These are phyloP conservation scores for Perca flavescens DNA, from an alignment of 2,113 vertebrate genomes.

Conservation along the genomic window DNA sequence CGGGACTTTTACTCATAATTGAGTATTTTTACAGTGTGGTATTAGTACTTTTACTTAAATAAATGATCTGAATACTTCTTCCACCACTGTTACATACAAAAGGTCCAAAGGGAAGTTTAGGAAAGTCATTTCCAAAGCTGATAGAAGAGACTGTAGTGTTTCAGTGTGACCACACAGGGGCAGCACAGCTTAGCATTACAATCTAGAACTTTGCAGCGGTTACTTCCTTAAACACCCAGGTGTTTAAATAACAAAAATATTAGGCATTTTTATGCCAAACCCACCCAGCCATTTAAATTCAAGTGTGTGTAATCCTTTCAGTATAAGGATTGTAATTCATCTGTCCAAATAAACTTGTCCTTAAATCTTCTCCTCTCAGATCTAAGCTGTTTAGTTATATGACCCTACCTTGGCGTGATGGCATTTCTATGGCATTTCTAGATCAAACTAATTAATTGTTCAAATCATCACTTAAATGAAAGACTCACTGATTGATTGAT, in stretches of 20 bases:
- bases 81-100: too few relatives aligned
- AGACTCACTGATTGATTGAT: too few relatives aligned
- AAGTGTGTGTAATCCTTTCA: not conserved
- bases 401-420: not conserved
- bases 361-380: not conserved
- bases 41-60: too few relatives aligned
- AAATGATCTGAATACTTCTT: too few relatives aligned
- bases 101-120: not conserved
- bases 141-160: not conserved
- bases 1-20: too few relatives aligned
- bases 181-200: not conserved
- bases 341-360: not conserved
- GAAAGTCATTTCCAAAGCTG: not conserved
- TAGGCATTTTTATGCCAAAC: not conserved
- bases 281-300: not conserved
- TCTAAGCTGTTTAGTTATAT: too few relatives aligned
- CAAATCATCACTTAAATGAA: conserved; percentile 12
- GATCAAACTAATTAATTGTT: conserved; percentile 5
- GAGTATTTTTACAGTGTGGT: too few relatives aligned
- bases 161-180: not conserved
- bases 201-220: not conserved
- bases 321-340: not conserved
- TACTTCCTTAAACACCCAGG: not conserved
- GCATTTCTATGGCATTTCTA: not conserved
- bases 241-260: not conserved